phyloP scores from a whole-genome alignment of 2,797 vertebrate species.

The Betta splendens region DNA sequence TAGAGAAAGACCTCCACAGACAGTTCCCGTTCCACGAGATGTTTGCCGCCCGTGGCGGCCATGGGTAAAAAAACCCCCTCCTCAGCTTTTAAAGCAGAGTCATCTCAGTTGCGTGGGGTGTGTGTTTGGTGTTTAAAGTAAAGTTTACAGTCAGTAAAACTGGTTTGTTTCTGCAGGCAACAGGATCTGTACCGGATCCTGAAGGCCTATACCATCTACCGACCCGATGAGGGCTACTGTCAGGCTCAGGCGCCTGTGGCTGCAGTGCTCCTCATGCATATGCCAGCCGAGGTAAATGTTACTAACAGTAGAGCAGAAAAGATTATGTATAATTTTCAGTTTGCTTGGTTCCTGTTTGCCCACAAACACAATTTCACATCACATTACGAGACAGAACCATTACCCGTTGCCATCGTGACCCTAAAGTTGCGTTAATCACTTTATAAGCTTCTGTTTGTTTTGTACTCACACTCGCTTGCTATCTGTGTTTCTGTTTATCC shows the following conservation, averaged over 20 bases:
- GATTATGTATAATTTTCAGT: not conserved
- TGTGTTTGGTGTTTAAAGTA: not conserved
- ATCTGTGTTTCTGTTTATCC: slow-evolving; percentile 1
- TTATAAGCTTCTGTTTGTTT: not conserved
- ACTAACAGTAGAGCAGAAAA: not conserved
- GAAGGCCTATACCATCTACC: slow-evolving; percentile 92
- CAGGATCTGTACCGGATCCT: slow-evolving; percentile 91
- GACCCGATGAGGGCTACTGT: slow-evolving; percentile 92
- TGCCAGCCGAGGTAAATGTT: slow-evolving; percentile 92
- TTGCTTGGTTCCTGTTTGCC: too few species aligned
- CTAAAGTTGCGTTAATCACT: too few species aligned
- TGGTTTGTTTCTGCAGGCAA: slow-evolving; percentile 77
- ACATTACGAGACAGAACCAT: not conserved
- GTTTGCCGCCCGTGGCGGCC: slow-evolving; percentile 90
- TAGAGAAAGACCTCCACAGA: slow-evolving; percentile 91
- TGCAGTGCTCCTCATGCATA: slow-evolving; percentile 93
- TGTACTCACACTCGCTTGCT: not conserved
- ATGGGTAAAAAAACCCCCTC: slow-evolving; percentile 79
- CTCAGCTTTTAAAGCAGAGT: not conserved
- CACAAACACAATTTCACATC: not conserved
- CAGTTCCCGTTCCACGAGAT: slow-evolving; percentile 94
- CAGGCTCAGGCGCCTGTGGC: slow-evolving; percentile 94
- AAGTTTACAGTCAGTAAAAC: slow-evolving; percentile 3
- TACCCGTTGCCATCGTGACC: not conserved
- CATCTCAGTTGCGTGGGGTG: not conserved